Percentiles rank a stretch among this genome's conserved stretches.
Conservation (phyloP, 2,113 vertebrate species). For the Equus przewalskii region DNA sequence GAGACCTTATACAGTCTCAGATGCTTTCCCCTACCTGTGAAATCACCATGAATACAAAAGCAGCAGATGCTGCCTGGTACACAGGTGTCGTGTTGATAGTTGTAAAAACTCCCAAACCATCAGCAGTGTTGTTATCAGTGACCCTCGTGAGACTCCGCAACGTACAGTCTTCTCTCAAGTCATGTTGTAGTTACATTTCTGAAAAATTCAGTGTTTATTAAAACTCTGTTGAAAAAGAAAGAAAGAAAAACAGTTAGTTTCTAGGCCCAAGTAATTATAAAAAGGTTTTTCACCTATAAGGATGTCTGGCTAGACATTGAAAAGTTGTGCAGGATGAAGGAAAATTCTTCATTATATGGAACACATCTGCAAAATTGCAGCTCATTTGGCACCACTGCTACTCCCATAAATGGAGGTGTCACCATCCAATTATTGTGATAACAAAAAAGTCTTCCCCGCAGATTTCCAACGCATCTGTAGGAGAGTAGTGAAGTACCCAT, state of each 20-base stretch:
- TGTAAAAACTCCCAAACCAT: slow-evolving; percentile 20
- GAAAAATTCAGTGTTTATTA: slow-evolving; percentile 29
- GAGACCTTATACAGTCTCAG: not conserved
- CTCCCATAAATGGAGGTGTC: not conserved
- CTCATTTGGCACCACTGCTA: not conserved
- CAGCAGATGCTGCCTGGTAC: not conserved
- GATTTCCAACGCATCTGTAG: not conserved
- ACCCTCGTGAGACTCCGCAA: not conserved
- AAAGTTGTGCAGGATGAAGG: not conserved
- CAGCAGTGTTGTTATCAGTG: not conserved
- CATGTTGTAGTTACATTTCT: slow-evolving; percentile 2
- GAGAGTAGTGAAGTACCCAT: not conserved
- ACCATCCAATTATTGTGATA: not conserved
- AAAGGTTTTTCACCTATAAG: not conserved
- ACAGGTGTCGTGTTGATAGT: not conserved
- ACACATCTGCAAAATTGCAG: not conserved
- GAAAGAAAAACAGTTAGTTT: not conserved
- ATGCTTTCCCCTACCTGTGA: not conserved
- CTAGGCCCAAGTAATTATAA: not conserved
- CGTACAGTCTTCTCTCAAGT: not conserved
- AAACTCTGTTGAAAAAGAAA: not conserved
- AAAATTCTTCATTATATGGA: not conserved
- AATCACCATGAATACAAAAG: not conserved
- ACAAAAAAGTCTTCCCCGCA: not conserved
- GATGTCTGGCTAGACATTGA: not conserved